Evolutionary conservation across 2,113 vertebrate genomes (phyloP).

Genomic region (Hyperoodon ampullatus): DNA sequence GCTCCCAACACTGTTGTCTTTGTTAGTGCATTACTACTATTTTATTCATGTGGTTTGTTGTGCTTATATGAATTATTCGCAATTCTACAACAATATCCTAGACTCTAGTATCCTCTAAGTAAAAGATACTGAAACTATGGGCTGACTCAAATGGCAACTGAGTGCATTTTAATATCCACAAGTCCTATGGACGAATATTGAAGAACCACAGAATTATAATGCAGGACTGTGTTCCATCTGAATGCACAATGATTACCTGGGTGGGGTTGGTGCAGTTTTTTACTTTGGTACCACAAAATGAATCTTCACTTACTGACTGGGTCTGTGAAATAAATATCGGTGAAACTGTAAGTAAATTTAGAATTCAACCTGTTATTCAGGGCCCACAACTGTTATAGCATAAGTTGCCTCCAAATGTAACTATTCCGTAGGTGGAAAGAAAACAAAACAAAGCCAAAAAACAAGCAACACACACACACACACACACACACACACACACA

Average conservation of each 20-base stretch:
- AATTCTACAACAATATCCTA: slow-evolving; percentile 66
- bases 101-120: slow-evolving; percentile 65
- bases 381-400: background rate
- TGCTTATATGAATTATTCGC: slow-evolving; percentile 76
- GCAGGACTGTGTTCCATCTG: background rate
- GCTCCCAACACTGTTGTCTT: slow-evolving; percentile 70
- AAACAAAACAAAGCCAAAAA: background rate
- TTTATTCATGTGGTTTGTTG: slow-evolving; percentile 78
- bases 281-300: slow-evolving; percentile 48
- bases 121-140: slow-evolving; percentile 54
- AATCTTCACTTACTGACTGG: slow-evolving; percentile 20
- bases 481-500: background rate
- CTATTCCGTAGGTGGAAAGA: background rate
- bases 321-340: slow-evolving; percentile 33
- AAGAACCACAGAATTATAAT: slow-evolving; percentile 38
- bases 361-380: slow-evolving; percentile 13
- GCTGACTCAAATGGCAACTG: slow-evolving; percentile 61
- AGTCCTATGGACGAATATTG: slow-evolving; percentile 39
- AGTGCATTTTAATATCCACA: slow-evolving; percentile 68
- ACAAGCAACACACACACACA: background rate
- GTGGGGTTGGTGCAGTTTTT: slow-evolving; percentile 11
- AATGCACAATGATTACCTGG: slow-evolving; percentile 53
- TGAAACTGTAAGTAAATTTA: slow-evolving; percentile 13
- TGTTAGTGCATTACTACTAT: slow-evolving; percentile 75
- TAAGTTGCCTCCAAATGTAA: background rate